These are phyloP conservation scores for Cryptus viduatorius DNA, from an alignment of 2,888 invertebrate genomes.

Conservation along the genomic window DNA sequence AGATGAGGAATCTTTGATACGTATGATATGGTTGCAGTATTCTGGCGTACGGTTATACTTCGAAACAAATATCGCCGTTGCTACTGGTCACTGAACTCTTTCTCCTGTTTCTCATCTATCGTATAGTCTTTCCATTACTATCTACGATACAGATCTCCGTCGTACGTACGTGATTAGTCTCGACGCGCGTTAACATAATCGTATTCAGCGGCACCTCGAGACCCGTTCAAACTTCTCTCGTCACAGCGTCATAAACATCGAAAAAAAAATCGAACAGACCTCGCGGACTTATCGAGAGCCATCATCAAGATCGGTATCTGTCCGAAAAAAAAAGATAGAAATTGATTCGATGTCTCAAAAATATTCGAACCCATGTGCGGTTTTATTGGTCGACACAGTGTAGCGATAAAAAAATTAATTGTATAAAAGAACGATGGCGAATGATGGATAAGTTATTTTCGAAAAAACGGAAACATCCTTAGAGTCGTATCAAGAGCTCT, in stretches of 20 bases:
- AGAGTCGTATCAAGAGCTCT: neutral
- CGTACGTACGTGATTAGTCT: slow-evolving; percentile 30
- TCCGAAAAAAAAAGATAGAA: slow-evolving; percentile 13
- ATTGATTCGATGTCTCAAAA: slow-evolving; percentile 12
- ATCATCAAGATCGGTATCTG: slow-evolving; percentile 35
- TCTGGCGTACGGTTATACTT: slow-evolving; percentile 7
- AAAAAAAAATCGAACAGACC: neutral
- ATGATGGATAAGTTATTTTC: slow-evolving; percentile 36
- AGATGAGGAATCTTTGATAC: slow-evolving; percentile 29
- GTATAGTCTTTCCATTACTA: slow-evolving; percentile 38
- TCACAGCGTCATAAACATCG: slow-evolving; percentile 16
- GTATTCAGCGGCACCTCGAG: slow-evolving; percentile 34
- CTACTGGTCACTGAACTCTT: slow-evolving; percentile 63
- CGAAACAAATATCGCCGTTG: slow-evolving; percentile 26
- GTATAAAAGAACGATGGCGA: slow-evolving; percentile 9
- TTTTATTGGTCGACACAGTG: slow-evolving; percentile 8
- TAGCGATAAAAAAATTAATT: slow-evolving; percentile 15
- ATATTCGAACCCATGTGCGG: slow-evolving; percentile 19
- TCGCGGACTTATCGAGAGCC: slow-evolving; percentile 29
- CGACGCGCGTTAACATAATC: slow-evolving; percentile 57
- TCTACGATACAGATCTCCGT: slow-evolving; percentile 57
- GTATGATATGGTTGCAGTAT: slow-evolving; percentile 11
- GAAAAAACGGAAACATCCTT: slow-evolving; percentile 24
- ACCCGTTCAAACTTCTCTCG: slow-evolving; percentile 24
- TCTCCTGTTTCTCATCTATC: neutral